phyloP scores from a whole-genome alignment of 1,140 invertebrate genomes.

The Zophobas atratus region DNA sequence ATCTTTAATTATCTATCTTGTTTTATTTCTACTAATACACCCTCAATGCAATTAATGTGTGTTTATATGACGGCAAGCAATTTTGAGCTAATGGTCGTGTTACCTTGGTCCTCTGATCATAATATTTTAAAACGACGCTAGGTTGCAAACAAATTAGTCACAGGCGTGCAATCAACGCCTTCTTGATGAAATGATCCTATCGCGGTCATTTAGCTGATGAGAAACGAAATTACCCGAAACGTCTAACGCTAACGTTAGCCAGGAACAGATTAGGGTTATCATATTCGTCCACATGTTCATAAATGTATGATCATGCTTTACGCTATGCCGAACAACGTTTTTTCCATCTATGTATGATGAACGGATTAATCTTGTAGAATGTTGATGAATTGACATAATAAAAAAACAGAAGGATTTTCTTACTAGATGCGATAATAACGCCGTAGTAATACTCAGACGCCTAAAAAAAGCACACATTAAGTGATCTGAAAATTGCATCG shows the following conservation, averaged over 20 bases:
- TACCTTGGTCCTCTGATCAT: slow-evolving; percentile 13
- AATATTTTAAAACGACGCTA: slow-evolving; percentile 27
- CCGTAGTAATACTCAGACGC: too few species aligned
- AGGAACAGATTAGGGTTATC: slow-evolving; percentile 2
- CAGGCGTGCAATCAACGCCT: slow-evolving; percentile 42
- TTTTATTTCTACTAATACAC: slow-evolving; percentile 44
- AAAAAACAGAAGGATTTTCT: too few species aligned
- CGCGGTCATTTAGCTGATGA: slow-evolving; percentile 34
- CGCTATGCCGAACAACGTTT: not conserved
- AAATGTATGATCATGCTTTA: not conserved
- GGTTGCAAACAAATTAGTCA: slow-evolving; percentile 44
- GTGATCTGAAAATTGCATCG: slow-evolving; percentile 44
- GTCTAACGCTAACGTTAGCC: slow-evolving; percentile 25
- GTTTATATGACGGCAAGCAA: slow-evolving; percentile 10
- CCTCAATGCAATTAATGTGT: slow-evolving; percentile 25
- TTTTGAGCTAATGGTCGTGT: slow-evolving; percentile 3
- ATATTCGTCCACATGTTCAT: not conserved
- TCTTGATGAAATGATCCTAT: slow-evolving; percentile 40
- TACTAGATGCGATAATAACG: too few species aligned
- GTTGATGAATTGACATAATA: slow-evolving; percentile 2
- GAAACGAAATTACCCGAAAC: slow-evolving; percentile 24
- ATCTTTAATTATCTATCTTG: slow-evolving; percentile 44
- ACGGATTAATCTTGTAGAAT: not conserved
- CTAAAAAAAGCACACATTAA: not conserved
- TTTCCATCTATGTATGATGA: not conserved